These are phyloP conservation scores for Onchidella celtica DNA, from an alignment of 2,888 invertebrate species.

Conservation along the genomic window DNA sequence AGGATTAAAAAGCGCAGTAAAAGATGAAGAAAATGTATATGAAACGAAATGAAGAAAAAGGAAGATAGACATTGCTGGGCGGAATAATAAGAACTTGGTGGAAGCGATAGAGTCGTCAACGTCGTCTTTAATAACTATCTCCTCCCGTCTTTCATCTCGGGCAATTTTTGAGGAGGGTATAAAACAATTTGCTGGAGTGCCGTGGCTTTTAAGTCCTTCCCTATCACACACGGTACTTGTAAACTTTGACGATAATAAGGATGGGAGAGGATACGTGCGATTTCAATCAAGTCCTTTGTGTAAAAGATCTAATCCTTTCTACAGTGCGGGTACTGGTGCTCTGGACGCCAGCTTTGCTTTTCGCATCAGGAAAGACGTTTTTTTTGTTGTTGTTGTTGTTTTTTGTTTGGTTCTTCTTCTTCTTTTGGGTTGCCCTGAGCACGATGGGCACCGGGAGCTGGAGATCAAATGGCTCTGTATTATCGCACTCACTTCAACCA, in stretches of 20 bases:
- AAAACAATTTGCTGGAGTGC: background rate
- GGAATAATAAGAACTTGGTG: background rate
- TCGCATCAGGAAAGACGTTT: conserved; percentile 1
- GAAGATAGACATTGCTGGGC: too few species aligned
- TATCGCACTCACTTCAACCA: conserved; percentile 24
- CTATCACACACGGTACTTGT: background rate
- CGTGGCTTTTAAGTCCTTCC: background rate
- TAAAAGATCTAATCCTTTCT: background rate
- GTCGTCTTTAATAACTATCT: background rate
- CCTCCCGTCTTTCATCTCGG: background rate
- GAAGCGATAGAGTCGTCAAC: background rate
- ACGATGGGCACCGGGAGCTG: background rate
- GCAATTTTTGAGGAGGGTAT: background rate
- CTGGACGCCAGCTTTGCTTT: conserved; percentile 11
- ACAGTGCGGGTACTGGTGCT: background rate
- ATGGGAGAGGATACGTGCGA: background rate
- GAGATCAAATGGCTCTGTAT: conserved; percentile 12
- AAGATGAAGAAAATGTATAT: too few species aligned
- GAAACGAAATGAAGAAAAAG: too few species aligned
- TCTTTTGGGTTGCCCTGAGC: background rate
- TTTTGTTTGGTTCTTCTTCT: too few species aligned
- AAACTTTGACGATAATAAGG: background rate
- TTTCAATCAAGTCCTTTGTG: conserved; percentile 28
- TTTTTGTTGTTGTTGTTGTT: too few species aligned
- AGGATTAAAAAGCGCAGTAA: too few species aligned